Evolutionary conservation across 2,888 invertebrate genomes (phyloP).

Genomic region (Lepidochrysops patricia): DNA sequence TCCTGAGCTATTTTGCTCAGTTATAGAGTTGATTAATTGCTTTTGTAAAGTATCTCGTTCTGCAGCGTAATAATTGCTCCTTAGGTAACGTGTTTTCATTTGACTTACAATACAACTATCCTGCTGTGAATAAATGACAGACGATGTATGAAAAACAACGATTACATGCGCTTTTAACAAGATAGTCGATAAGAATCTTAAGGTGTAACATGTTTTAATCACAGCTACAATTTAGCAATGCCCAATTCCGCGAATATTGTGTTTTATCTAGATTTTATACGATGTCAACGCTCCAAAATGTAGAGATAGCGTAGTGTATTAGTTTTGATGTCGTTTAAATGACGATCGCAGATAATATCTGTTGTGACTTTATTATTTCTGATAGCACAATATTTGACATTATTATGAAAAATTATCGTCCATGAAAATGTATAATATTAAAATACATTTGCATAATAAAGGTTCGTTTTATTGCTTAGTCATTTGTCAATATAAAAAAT

Average conservation of each 20-base stretch:
- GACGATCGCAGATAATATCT: slow-evolving; percentile 17
- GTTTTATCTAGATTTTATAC: slow-evolving; percentile 2
- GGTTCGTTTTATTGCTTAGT: not conserved
- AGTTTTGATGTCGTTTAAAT: slow-evolving; percentile 24
- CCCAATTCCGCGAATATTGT: not conserved
- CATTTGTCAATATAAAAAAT: not conserved
- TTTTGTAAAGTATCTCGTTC: not conserved
- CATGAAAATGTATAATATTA: not conserved
- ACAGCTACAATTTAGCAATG: not conserved
- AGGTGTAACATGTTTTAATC: not conserved
- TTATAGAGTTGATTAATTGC: not conserved
- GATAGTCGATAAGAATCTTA: too few relatives aligned
- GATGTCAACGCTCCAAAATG: slow-evolving; percentile 19
- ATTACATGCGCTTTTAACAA: too few relatives aligned
- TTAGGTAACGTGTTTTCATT: too few relatives aligned
- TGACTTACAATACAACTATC: too few relatives aligned
- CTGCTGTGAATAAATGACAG: too few relatives aligned
- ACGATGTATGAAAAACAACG: too few relatives aligned
- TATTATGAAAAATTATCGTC: slow-evolving; percentile 2
- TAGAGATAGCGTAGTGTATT: slow-evolving; percentile 24
- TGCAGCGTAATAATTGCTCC: not conserved
- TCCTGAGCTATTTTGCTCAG: not conserved
- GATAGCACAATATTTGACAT: not conserved
- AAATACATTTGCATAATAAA: not conserved
- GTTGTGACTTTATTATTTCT: slow-evolving; percentile 11